Evolutionary conservation across 2,888 invertebrate species (phyloP).

Genomic region (Pilophorus perplexus): DNA sequence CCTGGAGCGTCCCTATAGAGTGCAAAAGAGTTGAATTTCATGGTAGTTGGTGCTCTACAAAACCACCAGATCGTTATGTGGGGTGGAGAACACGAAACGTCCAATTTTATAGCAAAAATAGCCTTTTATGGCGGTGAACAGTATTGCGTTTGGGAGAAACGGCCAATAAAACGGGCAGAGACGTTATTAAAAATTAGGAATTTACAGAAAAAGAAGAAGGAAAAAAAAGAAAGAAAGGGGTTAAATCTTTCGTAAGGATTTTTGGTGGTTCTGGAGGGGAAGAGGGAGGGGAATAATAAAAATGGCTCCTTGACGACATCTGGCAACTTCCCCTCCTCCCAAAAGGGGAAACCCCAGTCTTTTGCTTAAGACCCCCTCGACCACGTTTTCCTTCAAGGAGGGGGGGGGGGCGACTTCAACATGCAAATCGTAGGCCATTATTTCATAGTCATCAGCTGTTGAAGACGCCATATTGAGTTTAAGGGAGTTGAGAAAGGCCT

Average conservation of each 20-base stretch:
- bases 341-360: neutral
- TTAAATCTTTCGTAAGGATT: conserved; percentile 39
- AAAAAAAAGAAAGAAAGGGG: conserved; percentile 25
- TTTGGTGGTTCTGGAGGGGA: conserved; percentile 6
- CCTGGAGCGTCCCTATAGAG: too few species aligned
- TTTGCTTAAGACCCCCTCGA: neutral
- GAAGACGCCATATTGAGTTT: conserved; percentile 47
- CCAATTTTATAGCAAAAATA: too few species aligned
- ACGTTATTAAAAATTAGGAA: conserved; percentile 30
- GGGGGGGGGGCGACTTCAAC: conserved; percentile 40
- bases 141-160: too few species aligned
- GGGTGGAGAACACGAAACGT: too few species aligned
- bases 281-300: conserved; percentile 43
- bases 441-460: conserved; percentile 47
- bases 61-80: too few species aligned
- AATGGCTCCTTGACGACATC: conserved; percentile 45
- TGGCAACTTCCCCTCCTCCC: conserved; percentile 31
- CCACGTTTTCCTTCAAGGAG: conserved; percentile 1
- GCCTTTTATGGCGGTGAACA: too few species aligned
- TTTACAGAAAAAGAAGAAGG: conserved; percentile 8
- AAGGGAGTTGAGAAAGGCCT: conserved; percentile 43
- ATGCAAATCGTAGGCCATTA: conserved; percentile 48
- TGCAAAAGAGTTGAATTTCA: too few species aligned
- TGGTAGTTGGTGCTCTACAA: too few species aligned
- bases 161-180: conserved; percentile 13